These are phyloP conservation scores for Catostylus mosaicus DNA, from an alignment of 30 jellyfish, hydroid and myxozoan species.

Conservation along the genomic window DNA sequence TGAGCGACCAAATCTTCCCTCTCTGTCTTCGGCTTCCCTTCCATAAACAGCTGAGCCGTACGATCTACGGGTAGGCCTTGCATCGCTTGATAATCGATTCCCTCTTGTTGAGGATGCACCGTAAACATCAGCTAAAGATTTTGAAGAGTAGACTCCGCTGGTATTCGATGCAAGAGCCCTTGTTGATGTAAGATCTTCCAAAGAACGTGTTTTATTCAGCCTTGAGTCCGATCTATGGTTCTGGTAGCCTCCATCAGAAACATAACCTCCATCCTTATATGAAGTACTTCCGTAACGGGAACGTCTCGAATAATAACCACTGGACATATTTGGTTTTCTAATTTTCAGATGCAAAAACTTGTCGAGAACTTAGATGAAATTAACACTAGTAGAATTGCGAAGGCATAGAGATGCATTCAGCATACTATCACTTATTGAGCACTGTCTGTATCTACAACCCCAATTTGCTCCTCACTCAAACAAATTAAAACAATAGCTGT, in stretches of 20 bases:
- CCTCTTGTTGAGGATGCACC: conserved; percentile 31
- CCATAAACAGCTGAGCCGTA: conserved; percentile 40
- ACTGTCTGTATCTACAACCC: neutral
- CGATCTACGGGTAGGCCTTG: conserved; percentile 12
- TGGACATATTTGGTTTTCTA: conserved; percentile 28
- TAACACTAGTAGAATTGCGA: too few relatives aligned
- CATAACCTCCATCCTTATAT: conserved; percentile 52
- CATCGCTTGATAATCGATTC: conserved; percentile 3
- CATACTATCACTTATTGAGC: conserved; percentile 9
- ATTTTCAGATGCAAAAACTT: neutral
- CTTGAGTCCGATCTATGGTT: conserved; percentile 23
- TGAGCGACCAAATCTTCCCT: neutral
- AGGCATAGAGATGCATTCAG: too few relatives aligned
- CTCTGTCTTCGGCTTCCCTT: conserved; percentile 46
- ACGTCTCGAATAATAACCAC: conserved; percentile 53
- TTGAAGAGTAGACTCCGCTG: neutral
- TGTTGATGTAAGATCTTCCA: conserved; percentile 58
- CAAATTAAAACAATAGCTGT: conserved; percentile 41
- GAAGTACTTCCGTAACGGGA: conserved; percentile 59
- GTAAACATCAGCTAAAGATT: conserved; percentile 12
- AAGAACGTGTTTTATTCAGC: conserved; percentile 54
- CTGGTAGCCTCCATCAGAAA: conserved; percentile 59
- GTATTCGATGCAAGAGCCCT: conserved; percentile 31
- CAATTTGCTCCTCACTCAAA: conserved; percentile 47
- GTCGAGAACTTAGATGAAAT: neutral